Base-by-base conservation (phyloP, 92 coral and sea anemone genomes). In the Chrysogorgia sp. region DNA sequence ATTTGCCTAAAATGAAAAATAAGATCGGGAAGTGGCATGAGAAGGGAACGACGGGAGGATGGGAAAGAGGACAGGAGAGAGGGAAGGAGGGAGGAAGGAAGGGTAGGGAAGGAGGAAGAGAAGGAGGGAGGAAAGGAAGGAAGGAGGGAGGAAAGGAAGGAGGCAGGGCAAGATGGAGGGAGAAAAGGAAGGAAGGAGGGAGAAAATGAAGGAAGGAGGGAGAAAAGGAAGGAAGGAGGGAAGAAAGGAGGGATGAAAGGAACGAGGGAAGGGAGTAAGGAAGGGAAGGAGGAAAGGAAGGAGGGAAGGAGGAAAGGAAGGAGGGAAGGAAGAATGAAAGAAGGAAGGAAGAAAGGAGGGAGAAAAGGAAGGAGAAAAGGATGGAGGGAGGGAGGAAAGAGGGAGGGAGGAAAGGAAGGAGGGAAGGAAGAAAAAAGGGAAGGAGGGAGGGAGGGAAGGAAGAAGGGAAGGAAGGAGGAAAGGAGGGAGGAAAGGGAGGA, bases 1-100 rank as follows among this genome's bases (percentile, higher is more conserved):
- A 59, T 72, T 72, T 24, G 53, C 79, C 71, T 64, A 25, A 59
- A 59, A 59, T 26, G 5, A 1, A 10, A 28, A 59, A 5, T 12
- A 56, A 56, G 1, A 2, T 56, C 21, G 25, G 34, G 0, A 22
- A 13, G 65, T 26, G 7, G 65, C 33, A 59, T 3, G 12, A 25
- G 25, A 59, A 21, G 32, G 25, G 33, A 23, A 33, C 0, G n/a
- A 25, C 22, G 33, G 65, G 12, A 12, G 20, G 65, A 25, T 7
- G 5, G 20, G 14, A 14, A 34, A 26, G 12, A 7, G 34, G 10
- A 25, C 1, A 1, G 34, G 3, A 59, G 14, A n/a, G 3, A 59
- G 15, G n/a, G 53, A 47, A 15, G 5, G 53, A 15, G n/a, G 2
- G 53, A 15, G 15, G n/a, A n/a, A n/a, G 15, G 15, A n/a, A n/a